These are phyloP conservation scores for Cliona cf. orientalis DNA, from an alignment of 37 sponge, comb jelly and placozoan species.

Conservation along the genomic window DNA sequence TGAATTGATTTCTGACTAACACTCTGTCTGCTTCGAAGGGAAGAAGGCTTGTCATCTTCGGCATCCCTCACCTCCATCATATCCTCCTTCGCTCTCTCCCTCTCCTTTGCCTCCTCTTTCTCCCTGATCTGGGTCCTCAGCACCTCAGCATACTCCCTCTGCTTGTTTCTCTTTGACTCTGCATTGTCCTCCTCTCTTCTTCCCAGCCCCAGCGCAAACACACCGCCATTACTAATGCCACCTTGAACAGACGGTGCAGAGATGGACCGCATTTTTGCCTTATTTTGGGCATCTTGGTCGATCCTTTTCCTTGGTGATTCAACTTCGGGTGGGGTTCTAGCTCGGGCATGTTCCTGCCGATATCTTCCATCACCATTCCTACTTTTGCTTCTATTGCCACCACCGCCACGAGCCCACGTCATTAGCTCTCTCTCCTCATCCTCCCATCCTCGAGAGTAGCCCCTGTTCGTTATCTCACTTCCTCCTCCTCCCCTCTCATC, in stretches of 20 bases:
- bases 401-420: slow-evolving; percentile 42
- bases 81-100: too few species aligned
- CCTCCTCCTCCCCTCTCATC: too few species aligned
- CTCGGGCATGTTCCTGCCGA: not conserved
- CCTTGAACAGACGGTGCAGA: slow-evolving; percentile 36
- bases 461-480: not conserved
- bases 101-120: slow-evolving; percentile 26
- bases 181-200: not conserved
- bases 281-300: not conserved
- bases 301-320: not conserved
- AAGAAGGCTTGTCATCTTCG: too few species aligned
- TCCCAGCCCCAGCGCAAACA: slow-evolving; percentile 13
- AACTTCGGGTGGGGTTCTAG: slow-evolving; percentile 1
- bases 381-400: not conserved
- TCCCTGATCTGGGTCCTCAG: slow-evolving; percentile 64
- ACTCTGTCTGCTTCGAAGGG: too few species aligned
- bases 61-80: too few species aligned
- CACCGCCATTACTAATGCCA: not conserved
- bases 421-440: slow-evolving; percentile 60
- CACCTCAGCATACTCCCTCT: slow-evolving; percentile 64
- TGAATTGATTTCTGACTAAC: too few species aligned
- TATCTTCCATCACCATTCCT: too few species aligned
- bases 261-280: slow-evolving; percentile 35
- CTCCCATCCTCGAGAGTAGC: slow-evolving; percentile 30
- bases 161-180: slow-evolving; percentile 37